Percentiles rank a stretch among this genome's conserved stretches.
Evolutionary conservation across 2,888 invertebrate genomes (phyloP).

Genomic region (Chesias legatella): DNA sequence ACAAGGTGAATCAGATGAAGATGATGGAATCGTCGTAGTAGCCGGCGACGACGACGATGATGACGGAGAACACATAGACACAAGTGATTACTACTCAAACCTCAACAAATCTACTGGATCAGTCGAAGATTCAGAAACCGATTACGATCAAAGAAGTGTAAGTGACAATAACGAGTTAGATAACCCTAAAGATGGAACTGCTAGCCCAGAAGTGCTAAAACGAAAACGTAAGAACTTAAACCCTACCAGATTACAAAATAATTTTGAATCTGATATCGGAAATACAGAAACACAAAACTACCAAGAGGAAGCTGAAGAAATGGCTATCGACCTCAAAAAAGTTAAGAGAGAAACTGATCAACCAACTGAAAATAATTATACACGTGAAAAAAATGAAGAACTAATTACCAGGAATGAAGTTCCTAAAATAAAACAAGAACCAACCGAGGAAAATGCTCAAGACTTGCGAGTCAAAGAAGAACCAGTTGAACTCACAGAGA

Average conservation of each 20-base stretch:
- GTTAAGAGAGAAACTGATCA: constrained; percentile 53
- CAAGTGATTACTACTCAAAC: constrained; percentile 67
- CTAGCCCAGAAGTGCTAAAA: constrained; percentile 83
- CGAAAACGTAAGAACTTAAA: constrained; percentile 94
- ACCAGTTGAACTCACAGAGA: constrained; percentile 55
- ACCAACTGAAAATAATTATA: constrained; percentile 25
- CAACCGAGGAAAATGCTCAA: constrained; percentile 50
- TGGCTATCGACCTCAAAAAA: constrained; percentile 58
- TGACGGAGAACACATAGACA: constrained; percentile 79
- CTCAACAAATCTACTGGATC: constrained; percentile 65
- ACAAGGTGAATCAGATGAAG: constrained; percentile 85
- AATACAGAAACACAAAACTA: constrained; percentile 41
- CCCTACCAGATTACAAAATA: constrained; percentile 88
- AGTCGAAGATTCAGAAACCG: constrained; percentile 67
- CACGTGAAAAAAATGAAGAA: constrained; percentile 31
- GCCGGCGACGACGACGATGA: constrained; percentile 89
- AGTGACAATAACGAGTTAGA: constrained; percentile 67
- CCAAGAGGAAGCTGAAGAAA: constrained; percentile 47
- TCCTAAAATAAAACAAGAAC: constrained; percentile 50
- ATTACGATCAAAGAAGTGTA: constrained; percentile 66
- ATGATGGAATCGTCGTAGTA: constrained; percentile 89
- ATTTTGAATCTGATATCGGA: constrained; percentile 40
- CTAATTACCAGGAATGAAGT: constrained; percentile 57
- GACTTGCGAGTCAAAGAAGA: constrained; percentile 67
- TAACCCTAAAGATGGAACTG: constrained; percentile 70